phyloP scores from a whole-genome alignment of 2,797 vertebrate genomes.

The Gymnoscopelus microlampas region DNA sequence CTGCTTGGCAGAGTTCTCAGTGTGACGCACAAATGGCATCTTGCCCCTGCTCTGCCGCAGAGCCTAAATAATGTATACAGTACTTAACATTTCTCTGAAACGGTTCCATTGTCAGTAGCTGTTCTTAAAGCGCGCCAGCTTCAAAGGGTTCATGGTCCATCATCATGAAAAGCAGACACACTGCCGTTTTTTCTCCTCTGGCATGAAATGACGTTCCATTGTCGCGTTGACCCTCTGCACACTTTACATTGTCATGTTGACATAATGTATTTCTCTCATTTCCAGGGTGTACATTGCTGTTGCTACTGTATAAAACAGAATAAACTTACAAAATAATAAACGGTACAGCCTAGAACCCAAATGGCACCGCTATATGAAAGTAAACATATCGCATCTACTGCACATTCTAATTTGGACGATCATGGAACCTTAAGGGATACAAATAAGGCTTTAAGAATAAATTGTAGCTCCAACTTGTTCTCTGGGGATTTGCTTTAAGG shows the following conservation, averaged over 20 bases:
- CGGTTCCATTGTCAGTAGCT: slow-evolving; percentile 62
- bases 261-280: too few relatives aligned
- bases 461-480: neutral
- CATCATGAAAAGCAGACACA: slow-evolving; percentile 67
- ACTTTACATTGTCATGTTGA: too few relatives aligned
- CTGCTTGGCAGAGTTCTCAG: slow-evolving; percentile 74
- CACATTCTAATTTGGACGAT: neutral
- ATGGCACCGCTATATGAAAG: too few relatives aligned
- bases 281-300: too few relatives aligned
- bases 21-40: slow-evolving; percentile 58
- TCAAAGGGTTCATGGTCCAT: slow-evolving; percentile 50
- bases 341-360: too few relatives aligned
- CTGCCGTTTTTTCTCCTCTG: slow-evolving; percentile 53
- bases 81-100: slow-evolving; percentile 67
- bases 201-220: slow-evolving; percentile 5
- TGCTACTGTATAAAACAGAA: too few relatives aligned
- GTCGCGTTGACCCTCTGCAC: too few relatives aligned
- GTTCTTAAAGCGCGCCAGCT: slow-evolving; percentile 60
- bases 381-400: too few relatives aligned
- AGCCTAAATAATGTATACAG: slow-evolving; percentile 62
- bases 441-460: neutral
- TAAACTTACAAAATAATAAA: too few relatives aligned
- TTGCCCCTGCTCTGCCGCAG: slow-evolving; percentile 51
- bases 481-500: neutral
- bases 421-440: neutral